These are phyloP conservation scores for Adelognathus sp. DNA, from an alignment of 2,888 invertebrate genomes.

Conservation along the genomic window DNA sequence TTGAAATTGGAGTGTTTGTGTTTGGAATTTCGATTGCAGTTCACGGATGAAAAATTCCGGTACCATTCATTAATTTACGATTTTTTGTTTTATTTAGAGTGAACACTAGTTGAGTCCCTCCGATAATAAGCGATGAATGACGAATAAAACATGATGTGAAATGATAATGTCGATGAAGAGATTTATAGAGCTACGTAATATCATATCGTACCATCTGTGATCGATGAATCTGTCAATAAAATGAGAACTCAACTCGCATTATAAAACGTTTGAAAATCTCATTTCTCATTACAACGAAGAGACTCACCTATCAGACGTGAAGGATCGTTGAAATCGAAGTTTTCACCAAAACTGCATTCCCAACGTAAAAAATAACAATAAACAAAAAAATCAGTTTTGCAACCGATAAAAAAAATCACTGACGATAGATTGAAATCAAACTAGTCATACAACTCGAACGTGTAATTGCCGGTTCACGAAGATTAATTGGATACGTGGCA, in stretches of 20 bases:
- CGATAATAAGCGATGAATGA: no score
- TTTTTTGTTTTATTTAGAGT: no score
- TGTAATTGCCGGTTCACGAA: neutral
- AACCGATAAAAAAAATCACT: slow-evolving; percentile 25
- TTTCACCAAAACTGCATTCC: slow-evolving; percentile 51
- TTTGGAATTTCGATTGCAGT: no score
- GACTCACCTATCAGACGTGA: slow-evolving; percentile 40
- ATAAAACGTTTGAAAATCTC: neutral
- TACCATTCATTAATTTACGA: no score
- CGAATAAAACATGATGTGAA: no score
- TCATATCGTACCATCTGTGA: no score
- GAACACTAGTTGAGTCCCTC: no score
- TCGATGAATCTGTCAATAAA: neutral
- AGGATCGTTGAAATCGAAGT: neutral
- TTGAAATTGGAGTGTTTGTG: no score
- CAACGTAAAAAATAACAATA: slow-evolving; percentile 29
- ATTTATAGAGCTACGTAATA: no score
- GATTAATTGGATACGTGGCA: neutral
- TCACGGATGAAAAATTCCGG: no score
- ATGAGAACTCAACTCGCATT: neutral
- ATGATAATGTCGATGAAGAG: no score
- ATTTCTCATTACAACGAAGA: neutral
- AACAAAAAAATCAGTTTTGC: neutral
- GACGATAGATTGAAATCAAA: neutral
- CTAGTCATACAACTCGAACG: neutral